Conservation (phyloP, 2,888 invertebrate species). For the Embidobia sp. region DNA sequence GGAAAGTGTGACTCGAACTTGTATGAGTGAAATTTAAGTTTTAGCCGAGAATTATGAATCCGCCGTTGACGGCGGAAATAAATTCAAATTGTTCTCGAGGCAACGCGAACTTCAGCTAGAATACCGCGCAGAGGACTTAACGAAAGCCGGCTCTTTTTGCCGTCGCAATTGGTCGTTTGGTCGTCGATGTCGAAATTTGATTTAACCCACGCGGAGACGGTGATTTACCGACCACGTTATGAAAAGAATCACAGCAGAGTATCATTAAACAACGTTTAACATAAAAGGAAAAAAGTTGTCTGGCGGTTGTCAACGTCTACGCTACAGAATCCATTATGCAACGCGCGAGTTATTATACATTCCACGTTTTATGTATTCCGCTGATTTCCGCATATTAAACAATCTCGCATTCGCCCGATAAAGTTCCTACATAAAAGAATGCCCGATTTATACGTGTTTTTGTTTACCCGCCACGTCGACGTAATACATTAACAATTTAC, state of each 20-base stretch:
- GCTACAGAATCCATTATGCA: conserved; percentile 61
- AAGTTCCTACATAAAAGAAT: conserved; percentile 52
- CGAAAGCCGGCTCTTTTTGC: no score
- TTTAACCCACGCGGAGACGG: conserved; percentile 9
- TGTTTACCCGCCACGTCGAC: conserved; percentile 15
- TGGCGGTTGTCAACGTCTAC: conserved; percentile 56
- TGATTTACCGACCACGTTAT: conserved; percentile 23
- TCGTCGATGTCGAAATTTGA: conserved; percentile 16
- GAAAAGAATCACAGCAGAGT: conserved; percentile 41
- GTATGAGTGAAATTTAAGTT: conserved; percentile 51
- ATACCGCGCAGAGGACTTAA: no score
- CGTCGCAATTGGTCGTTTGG: no score
- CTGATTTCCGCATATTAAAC: conserved; percentile 64
- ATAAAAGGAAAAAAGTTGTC: conserved; percentile 47
- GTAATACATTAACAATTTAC: conserved; percentile 16
- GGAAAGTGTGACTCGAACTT: conserved; percentile 41
- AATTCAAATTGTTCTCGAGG: conserved; percentile 53
- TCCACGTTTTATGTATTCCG: conserved; percentile 62
- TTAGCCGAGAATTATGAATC: conserved; percentile 56
- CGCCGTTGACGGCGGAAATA: conserved; percentile 52
- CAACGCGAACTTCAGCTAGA: no score
- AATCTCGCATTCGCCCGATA: conserved; percentile 51
- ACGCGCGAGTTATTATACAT: conserved; percentile 61
- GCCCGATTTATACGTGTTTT: conserved; percentile 9
- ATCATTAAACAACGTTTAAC: conserved; percentile 52